Evolutionary conservation across 2,888 invertebrate species (phyloP), one percentile per base, ranked within the genome.

Genomic region (Rhamphomyia laevipes): DNA sequence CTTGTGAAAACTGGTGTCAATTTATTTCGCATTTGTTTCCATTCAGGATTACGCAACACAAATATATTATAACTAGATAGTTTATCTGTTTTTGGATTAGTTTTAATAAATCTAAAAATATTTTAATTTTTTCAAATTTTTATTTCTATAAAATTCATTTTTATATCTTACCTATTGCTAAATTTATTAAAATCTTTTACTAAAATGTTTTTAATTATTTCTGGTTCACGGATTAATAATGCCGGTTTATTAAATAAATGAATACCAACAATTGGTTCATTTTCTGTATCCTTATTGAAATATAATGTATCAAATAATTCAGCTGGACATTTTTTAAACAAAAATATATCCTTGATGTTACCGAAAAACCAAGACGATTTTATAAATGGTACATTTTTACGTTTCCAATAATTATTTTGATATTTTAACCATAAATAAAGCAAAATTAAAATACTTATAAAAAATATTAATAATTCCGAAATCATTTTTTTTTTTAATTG

Each of bases 141-240:
- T 7, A 4, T 27, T 27, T 7, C n/a, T n/a, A n/a, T n/a, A n/a
- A n/a, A n/a, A 6, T 27, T 27, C 2, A 4, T 27, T 27, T 27
- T 2, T 27, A 7, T 27, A 5, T 46, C 53, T 51, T 51, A 61
- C 48, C 71, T 65, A 51, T 73, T 65, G 0, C 61, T 50, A 53
- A 74, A 75, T 12, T 61, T 62, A 52, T 67, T 63, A 41, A 74
- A 74, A 49, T 75, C 74, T 45, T 69, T 73, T 3, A 75, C 64
- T 16, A 75, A 48, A 2, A 75, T 54, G 0, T 65, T 61, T 54
- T 74, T 75, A 0, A 74, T 55, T 3, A 75, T 48, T n/a, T 72
- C 71, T 0, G 68, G 67, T 41, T 75, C 72, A 2, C 72, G 66
- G 12, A 71, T 53, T 4, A 75, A 17, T n/a, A 75, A 46, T 1